These are phyloP conservation scores for Epinephelus moara DNA, from an alignment of 2,113 vertebrate species.

Conservation along the genomic window DNA sequence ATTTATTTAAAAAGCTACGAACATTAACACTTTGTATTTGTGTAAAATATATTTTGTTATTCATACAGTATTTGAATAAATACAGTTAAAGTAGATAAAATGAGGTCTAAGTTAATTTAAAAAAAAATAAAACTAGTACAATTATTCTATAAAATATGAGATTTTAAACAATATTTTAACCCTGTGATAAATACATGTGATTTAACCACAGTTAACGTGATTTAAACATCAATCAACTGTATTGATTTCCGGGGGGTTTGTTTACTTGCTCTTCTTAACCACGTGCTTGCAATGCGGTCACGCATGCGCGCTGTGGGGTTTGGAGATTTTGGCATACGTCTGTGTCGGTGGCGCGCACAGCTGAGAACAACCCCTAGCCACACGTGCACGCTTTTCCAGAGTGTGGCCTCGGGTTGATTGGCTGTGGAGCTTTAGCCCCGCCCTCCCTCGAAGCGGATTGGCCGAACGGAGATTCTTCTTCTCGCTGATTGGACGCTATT, in stretches of 20 bases:
- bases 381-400: conserved; percentile 53
- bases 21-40: neutral
- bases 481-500: conserved; percentile 77
- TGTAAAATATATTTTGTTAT: no score
- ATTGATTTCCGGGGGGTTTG: conserved; percentile 53
- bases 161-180: neutral
- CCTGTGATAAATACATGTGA: neutral
- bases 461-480: neutral
- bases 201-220: neutral
- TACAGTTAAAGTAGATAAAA: neutral
- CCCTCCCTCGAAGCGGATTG: conserved; percentile 51
- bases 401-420: conserved; percentile 56
- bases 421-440: conserved; percentile 25
- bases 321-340: conserved; percentile 61
- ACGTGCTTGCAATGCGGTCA: conserved; percentile 72
- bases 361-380: conserved; percentile 69
- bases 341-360: conserved; percentile 69
- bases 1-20: neutral
- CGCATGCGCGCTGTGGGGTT: conserved; percentile 57
- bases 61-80: neutral
- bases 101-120: neutral
- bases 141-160: neutral
- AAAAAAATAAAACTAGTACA: neutral
- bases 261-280: conserved; percentile 76
- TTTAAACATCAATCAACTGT: neutral